Conservation (phyloP, 2,113 vertebrate species). For the Cyanoliseus patagonus region DNA sequence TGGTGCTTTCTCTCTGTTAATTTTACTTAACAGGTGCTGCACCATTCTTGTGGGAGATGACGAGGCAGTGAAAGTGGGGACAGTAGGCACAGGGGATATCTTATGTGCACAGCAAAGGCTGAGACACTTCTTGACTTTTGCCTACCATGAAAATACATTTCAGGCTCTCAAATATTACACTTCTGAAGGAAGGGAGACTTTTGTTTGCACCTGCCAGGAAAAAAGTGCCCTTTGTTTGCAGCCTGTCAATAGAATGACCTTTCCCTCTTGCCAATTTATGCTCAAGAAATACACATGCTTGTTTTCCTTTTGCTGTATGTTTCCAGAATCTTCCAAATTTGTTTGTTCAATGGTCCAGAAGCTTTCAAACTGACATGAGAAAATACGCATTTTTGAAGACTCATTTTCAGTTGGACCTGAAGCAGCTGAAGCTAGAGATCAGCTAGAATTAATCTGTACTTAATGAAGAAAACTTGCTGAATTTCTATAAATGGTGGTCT, state of each 20-base stretch:
- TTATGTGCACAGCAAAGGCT: neutral
- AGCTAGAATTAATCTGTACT: slow-evolving; percentile 38
- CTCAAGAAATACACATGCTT: slow-evolving; percentile 29
- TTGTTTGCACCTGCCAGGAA: slow-evolving; percentile 34
- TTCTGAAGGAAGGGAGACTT: neutral
- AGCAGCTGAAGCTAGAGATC: slow-evolving; percentile 26
- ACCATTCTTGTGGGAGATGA: neutral
- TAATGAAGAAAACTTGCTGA: slow-evolving; percentile 54
- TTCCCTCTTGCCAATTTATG: slow-evolving; percentile 29
- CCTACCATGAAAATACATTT: neutral
- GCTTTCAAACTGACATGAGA: slow-evolving; percentile 21
- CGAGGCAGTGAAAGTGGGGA: neutral
- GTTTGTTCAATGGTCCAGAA: slow-evolving; percentile 38
- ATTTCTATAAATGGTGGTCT: slow-evolving; percentile 40
- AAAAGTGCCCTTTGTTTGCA: slow-evolving; percentile 45
- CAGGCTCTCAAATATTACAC: neutral
- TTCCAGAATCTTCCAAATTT: slow-evolving; percentile 52
- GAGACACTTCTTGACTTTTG: neutral
- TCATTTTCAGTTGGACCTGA: slow-evolving; percentile 41
- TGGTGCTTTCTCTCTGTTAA: neutral
- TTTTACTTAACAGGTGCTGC: neutral
- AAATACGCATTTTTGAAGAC: slow-evolving; percentile 38
- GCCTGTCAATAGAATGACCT: slow-evolving; percentile 45
- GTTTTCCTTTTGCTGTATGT: neutral
- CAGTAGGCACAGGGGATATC: neutral